Base-by-base conservation (phyloP, 2,888 invertebrate species). In the Phrixothrix hirtus region DNA sequence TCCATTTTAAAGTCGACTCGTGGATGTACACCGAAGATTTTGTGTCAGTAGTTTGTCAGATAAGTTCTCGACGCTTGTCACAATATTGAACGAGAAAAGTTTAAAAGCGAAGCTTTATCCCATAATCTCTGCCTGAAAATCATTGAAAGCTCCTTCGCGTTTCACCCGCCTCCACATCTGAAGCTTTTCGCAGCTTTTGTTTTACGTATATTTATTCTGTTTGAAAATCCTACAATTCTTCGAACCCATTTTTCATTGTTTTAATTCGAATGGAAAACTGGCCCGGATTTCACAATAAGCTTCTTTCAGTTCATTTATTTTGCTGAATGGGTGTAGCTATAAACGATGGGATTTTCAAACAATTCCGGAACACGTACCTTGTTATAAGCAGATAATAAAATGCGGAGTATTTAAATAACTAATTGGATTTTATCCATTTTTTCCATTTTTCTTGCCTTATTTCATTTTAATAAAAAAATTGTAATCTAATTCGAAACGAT, bases 61-160 rank as follows among this genome's bases (percentile, higher is more conserved):
- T 51, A 51, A 51, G 51, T 45, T 50, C 51, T 35, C 51, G 39
- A 30, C 51, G 51, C 45, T 45, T 47, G 41, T 45, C 51, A 46
- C 51, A 37, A 45, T 46, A 46, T 46, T 45, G 51, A 51, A 51
- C 51, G 51, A 15, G 50, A 44, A 50, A 50, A 50, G 50, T 50
- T 51, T 46, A 51, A 51, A 45, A 51, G 51, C 51, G 45, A 45
- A 36, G 51, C 51, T 51, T 51, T 36, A 51, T 51, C 45, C 51
- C 50, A 43, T 51, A 51, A 51, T 51, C 51, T 51, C 45, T 46
- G 39, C 51, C 27, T 46, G 51, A 46, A 50, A 51, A 41, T 51
- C 51, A 51, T 51, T 51, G 51, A 45, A 46, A 51, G 51, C 51
- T 39, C 31, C 43, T 35, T 45, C 51, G 45, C 51, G 35, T 45